Conservation (phyloP, 2,888 invertebrate species). For the Chelonus formosanus region DNA sequence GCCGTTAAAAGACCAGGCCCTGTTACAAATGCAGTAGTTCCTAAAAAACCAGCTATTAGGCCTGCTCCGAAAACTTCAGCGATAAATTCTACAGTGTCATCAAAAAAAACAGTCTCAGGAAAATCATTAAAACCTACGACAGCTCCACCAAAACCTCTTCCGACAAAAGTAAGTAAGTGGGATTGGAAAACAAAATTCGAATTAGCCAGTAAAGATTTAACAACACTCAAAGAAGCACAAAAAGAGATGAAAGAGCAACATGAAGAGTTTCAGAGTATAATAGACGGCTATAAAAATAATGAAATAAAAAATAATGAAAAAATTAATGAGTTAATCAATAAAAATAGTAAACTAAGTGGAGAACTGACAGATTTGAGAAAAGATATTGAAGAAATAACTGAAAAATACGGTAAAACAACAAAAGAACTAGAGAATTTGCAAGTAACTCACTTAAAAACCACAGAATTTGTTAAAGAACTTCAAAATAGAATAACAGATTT, state of each 20-base stretch:
- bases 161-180: constrained; percentile 56
- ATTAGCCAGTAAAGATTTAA: constrained; percentile 67
- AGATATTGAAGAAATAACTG: constrained; percentile 67
- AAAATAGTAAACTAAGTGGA: constrained; percentile 67
- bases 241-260: constrained; percentile 67
- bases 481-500: constrained; percentile 57
- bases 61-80: constrained; percentile 37
- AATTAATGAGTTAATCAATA: constrained; percentile 46
- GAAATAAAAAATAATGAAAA: constrained; percentile 44
- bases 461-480: too few relatives aligned
- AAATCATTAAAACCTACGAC: constrained; percentile 52
- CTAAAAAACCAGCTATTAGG: constrained; percentile 48
- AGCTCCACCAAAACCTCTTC: constrained; percentile 42
- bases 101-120: constrained; percentile 24
- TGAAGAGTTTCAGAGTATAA: constrained; percentile 42
- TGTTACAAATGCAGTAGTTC: constrained; percentile 38
- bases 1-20: constrained; percentile 51
- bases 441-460: constrained; percentile 26
- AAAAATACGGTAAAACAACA: constrained; percentile 48
- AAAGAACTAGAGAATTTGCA: constrained; percentile 55
- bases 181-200: constrained; percentile 58
- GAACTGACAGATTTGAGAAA: constrained; percentile 70
- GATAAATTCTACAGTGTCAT: neutral
- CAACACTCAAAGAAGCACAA: constrained; percentile 74
- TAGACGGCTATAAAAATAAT: constrained; percentile 44